Conservation (phyloP, 2,888 invertebrate species). For the Sinopyrophorus schimmeli region DNA sequence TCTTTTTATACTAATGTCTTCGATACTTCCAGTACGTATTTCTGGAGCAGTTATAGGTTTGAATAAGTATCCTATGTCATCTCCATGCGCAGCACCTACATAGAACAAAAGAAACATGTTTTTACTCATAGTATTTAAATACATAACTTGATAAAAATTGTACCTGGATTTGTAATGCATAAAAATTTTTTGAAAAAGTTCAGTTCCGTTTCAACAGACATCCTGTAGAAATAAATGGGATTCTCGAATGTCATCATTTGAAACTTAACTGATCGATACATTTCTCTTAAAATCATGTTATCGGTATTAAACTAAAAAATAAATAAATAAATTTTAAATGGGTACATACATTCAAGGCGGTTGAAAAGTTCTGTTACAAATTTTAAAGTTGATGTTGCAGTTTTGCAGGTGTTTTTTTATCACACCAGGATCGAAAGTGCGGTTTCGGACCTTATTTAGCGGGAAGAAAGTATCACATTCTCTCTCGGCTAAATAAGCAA, state of each 20-base stretch:
- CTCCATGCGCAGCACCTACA: conserved; percentile 42
- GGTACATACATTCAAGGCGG: too few relatives aligned
- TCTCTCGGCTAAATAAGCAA: too few relatives aligned
- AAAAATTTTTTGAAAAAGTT: conserved; percentile 35
- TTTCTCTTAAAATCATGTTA: conserved; percentile 34
- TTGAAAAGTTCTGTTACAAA: too few relatives aligned
- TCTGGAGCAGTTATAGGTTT: conserved; percentile 32
- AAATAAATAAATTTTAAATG: too few relatives aligned
- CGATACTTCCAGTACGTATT: conserved; percentile 30
- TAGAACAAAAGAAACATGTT: conserved; percentile 4
- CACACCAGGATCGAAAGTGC: too few relatives aligned
- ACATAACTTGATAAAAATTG: background rate
- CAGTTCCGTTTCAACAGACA: conserved; percentile 33
- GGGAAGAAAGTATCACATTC: too few relatives aligned
- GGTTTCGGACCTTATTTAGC: too few relatives aligned
- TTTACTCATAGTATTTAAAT: background rate
- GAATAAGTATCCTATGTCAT: conserved; percentile 45
- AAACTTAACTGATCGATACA: conserved; percentile 33
- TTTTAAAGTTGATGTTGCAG: too few relatives aligned
- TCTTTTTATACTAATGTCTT: conserved; percentile 35
- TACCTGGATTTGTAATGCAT: conserved; percentile 16
- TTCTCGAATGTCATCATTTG: conserved; percentile 23
- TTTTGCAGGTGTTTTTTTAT: too few relatives aligned
- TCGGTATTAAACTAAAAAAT: conserved; percentile 37
- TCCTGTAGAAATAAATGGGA: conserved; percentile 40